A percentile compares a stretch with the other conserved stretches of the same genome.
These are phyloP conservation scores for Hypocryptadius cinnamomeus DNA, from an alignment of 2,113 vertebrate species.

Conservation along the genomic window DNA sequence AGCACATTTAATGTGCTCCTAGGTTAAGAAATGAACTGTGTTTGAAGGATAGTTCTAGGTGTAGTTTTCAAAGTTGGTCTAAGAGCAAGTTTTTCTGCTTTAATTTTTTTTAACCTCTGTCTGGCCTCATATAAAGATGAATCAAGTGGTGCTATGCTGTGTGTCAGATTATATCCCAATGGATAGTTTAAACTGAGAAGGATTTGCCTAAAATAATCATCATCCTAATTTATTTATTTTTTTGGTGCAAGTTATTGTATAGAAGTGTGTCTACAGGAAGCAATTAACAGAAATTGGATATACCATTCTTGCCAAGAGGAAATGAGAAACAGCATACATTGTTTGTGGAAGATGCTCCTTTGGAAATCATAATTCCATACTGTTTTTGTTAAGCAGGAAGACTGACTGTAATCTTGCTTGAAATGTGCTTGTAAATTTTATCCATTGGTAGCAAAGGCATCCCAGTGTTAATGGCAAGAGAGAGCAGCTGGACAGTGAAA, in stretches of 20 bases:
- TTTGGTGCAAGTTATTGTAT: not conserved
- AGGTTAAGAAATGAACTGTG: not conserved
- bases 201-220: not conserved
- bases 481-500: not conserved
- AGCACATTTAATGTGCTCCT: not conserved
- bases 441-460: not conserved
- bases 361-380: conserved; percentile 21
- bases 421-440: not conserved
- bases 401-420: not conserved
- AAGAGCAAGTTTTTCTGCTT: not conserved
- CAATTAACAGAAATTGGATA: not conserved
- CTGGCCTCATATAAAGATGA: not conserved
- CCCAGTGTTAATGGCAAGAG: not conserved
- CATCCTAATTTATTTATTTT: not conserved
- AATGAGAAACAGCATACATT: not conserved
- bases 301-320: not conserved
- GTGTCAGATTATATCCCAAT: not conserved
- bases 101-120: not conserved
- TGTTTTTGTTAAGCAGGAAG: not conserved
- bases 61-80: not conserved
- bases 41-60: not conserved
- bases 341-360: conserved; percentile 4
- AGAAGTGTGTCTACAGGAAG: not conserved
- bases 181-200: not conserved
- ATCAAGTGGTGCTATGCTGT: not conserved